A percentile compares a stretch with the other conserved stretches of the same genome.
Evolutionary conservation across 2,888 invertebrate genomes (phyloP).

Genomic region (Archips crataeganus): DNA sequence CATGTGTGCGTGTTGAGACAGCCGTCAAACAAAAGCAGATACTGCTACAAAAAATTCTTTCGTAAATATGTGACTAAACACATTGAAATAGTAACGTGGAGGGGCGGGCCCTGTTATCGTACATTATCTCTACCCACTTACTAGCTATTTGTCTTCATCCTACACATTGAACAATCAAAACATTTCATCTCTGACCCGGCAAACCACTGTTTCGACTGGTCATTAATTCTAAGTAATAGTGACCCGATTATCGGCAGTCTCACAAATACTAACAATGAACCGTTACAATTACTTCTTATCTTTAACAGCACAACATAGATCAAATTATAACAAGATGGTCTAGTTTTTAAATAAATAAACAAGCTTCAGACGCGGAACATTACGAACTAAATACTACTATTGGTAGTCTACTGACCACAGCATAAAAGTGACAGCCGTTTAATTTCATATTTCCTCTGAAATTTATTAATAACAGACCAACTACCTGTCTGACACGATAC

Average conservation of each 20-base stretch:
- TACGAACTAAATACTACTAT: neutral
- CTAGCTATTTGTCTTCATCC: slow-evolving; percentile 21
- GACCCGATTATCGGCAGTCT: slow-evolving; percentile 47
- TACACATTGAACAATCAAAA: slow-evolving; percentile 19
- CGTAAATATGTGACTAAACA: too few relatives aligned
- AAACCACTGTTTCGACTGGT: slow-evolving; percentile 27
- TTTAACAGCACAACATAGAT: slow-evolving; percentile 56
- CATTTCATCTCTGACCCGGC: slow-evolving; percentile 24
- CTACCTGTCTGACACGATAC: too few relatives aligned
- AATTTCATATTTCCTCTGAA: too few relatives aligned
- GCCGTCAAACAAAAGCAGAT: too few relatives aligned
- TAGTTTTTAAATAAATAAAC: neutral
- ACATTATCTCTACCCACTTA: neutral
- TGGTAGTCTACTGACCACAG: neutral
- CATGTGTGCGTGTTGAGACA: too few relatives aligned
- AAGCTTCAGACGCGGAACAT: neutral
- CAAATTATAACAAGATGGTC: neutral
- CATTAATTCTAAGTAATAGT: slow-evolving; percentile 44
- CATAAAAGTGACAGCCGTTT: neutral
- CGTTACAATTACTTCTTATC: slow-evolving; percentile 64
- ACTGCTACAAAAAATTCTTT: too few relatives aligned
- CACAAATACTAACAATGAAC: slow-evolving; percentile 54
- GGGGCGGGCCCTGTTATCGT: too few relatives aligned
- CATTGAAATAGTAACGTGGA: too few relatives aligned
- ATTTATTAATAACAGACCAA: too few relatives aligned